phyloP scores from a whole-genome alignment of 2,797 vertebrate species.

The Echiichthys vipera region DNA sequence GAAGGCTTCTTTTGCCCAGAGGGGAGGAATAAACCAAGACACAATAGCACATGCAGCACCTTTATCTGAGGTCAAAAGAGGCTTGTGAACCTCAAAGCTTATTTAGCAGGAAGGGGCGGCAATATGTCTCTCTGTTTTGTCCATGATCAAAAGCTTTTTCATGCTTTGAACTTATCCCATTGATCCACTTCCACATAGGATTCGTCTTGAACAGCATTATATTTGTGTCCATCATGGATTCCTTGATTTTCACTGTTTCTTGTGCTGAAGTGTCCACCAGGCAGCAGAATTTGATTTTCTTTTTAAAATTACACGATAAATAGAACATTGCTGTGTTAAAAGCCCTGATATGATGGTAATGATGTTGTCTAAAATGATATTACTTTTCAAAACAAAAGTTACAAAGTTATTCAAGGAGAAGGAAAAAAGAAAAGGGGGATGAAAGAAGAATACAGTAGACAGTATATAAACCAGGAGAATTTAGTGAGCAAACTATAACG shows the following conservation, averaged over 20 bases:
- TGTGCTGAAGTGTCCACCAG: not conserved
- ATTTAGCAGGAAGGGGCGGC: slow-evolving; percentile 31
- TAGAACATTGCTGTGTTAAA: not conserved
- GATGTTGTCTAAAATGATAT: too few species aligned
- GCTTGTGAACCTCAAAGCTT: slow-evolving; percentile 29
- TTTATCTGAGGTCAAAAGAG: slow-evolving; percentile 33
- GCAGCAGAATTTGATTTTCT: not conserved
- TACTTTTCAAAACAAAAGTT: not conserved
- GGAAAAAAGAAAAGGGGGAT: not conserved
- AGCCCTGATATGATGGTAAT: not conserved
- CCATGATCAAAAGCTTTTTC: slow-evolving; percentile 59
- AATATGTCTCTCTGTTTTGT: slow-evolving; percentile 44
- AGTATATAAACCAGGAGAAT: not conserved
- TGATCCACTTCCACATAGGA: slow-evolving; percentile 1
- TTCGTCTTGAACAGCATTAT: slow-evolving; percentile 1
- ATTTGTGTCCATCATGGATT: not conserved
- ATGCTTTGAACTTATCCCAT: slow-evolving; percentile 48
- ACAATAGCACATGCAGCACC: slow-evolving; percentile 26
- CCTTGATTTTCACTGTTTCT: not conserved
- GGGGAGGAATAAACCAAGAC: slow-evolving; percentile 19
- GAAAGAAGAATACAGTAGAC: not conserved
- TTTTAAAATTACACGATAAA: not conserved
- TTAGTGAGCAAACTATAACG: not conserved
- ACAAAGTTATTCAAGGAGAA: not conserved
- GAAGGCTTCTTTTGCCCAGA: slow-evolving; percentile 24